Conservation (phyloP, 35 echinoderm and acorn worm genomes). For the Apostichopus japonicus region DNA sequence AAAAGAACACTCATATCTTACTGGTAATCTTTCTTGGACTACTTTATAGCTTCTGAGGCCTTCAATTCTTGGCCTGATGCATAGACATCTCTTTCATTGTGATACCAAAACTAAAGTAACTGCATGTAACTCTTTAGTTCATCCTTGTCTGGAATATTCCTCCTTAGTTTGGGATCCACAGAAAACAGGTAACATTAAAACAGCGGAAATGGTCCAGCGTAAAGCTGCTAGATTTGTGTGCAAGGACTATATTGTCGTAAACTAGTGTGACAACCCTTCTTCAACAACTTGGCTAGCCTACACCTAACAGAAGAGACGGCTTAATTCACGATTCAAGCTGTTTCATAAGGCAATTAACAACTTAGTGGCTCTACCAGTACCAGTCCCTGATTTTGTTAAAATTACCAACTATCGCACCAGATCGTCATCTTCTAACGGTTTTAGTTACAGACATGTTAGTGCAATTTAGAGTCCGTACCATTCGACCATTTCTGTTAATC, state of each 20-base stretch:
- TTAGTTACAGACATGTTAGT: no score
- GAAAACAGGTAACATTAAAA: background rate
- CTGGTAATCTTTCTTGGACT: constrained; percentile 48
- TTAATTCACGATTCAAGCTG: no score
- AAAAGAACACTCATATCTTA: constrained; percentile 31
- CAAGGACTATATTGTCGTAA: constrained; percentile 18
- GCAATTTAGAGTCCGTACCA: no score
- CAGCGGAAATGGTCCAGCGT: constrained; percentile 15
- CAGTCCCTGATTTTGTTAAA: no score
- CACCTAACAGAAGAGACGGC: no score
- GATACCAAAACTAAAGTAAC: constrained; percentile 36
- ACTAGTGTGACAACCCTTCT: background rate
- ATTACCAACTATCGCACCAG: no score
- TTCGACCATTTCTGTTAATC: no score
- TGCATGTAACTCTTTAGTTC: constrained; percentile 31
- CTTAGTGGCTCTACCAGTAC: no score
- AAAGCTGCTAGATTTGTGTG: background rate
- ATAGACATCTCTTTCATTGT: background rate
- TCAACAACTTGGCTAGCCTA: no score
- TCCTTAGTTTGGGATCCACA: constrained; percentile 35
- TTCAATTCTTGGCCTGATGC: background rate
- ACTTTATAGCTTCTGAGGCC: background rate
- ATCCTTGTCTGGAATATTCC: constrained; percentile 56
- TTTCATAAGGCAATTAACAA: background rate
- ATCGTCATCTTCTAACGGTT: no score